These are phyloP conservation scores for Apamea monoglypha DNA, from an alignment of 2,888 invertebrate species.

Conservation along the genomic window DNA sequence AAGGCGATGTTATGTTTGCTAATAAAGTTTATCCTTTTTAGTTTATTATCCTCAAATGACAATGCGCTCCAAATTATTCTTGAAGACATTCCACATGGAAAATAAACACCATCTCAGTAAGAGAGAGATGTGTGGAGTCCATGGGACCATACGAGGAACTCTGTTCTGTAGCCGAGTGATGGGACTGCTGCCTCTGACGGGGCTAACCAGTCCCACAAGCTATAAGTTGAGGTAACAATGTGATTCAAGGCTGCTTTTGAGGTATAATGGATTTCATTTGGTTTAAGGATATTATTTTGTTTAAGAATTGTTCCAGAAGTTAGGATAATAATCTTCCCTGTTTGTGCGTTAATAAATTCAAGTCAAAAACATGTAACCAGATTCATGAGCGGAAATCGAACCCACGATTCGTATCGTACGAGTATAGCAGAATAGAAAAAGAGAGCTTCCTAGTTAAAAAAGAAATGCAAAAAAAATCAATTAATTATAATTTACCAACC, in stretches of 20 bases:
- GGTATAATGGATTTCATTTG: neutral
- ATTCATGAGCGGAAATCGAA: neutral
- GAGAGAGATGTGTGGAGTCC: conserved; percentile 66
- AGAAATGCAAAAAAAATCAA: neutral
- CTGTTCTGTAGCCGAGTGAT: conserved; percentile 71
- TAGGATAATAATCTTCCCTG: neutral
- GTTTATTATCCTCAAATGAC: neutral
- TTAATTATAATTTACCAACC: neutral
- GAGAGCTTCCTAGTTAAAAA: neutral
- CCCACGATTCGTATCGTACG: neutral
- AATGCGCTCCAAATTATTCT: conserved; percentile 44
- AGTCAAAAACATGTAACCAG: neutral
- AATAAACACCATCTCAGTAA: conserved; percentile 22
- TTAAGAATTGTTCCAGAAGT: neutral
- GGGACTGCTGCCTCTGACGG: conserved; percentile 74
- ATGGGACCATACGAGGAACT: conserved; percentile 68
- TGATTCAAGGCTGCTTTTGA: neutral
- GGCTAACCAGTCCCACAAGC: conserved; percentile 65
- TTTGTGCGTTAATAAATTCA: neutral
- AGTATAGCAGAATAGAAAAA: too few relatives aligned
- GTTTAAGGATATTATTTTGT: neutral
- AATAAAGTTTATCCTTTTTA: neutral
- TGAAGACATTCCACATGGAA: conserved; percentile 33
- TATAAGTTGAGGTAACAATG: conserved; percentile 67
- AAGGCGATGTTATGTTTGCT: neutral